Percentiles rank a stretch among this genome's conserved stretches.
Conservation (phyloP, 1,140 invertebrate genomes). For the Ostrea edulis region DNA sequence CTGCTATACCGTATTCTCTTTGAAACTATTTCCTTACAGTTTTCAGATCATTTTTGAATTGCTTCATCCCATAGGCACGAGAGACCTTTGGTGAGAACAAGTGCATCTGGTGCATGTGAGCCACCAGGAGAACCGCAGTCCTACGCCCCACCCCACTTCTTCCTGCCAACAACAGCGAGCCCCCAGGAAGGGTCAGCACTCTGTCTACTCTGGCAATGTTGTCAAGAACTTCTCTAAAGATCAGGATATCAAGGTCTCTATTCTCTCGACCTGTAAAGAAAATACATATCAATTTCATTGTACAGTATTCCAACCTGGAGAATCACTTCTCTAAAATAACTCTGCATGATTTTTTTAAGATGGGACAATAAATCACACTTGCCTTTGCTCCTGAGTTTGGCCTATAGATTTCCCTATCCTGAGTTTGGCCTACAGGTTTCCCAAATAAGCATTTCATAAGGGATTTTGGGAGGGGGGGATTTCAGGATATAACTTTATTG, state of each 20-base stretch:
- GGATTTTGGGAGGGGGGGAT: no score
- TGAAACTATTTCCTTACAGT: constrained; percentile 72
- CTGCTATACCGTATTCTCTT: neutral
- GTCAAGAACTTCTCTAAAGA: constrained; percentile 85
- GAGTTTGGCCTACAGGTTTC: no score
- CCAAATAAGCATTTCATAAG: no score
- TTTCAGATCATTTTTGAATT: constrained; percentile 86
- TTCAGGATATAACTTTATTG: no score
- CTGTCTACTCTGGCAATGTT: constrained; percentile 84
- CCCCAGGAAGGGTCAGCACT: constrained; percentile 83
- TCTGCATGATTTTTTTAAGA: no score
- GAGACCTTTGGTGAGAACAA: constrained; percentile 84
- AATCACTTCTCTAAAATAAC: no score
- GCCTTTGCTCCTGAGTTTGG: no score
- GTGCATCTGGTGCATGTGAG: constrained; percentile 86
- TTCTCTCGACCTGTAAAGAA: constrained; percentile 81
- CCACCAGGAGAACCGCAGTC: constrained; percentile 86
- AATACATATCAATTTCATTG: neutral
- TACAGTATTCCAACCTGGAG: no score
- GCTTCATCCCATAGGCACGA: constrained; percentile 82
- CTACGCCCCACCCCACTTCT: constrained; percentile 88
- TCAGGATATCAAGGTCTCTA: constrained; percentile 82
- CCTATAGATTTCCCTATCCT: no score
- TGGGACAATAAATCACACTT: no score
- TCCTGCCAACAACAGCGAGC: constrained; percentile 88